These are phyloP conservation scores for Staurois parvus DNA, from an alignment of 2,797 vertebrate genomes.

Conservation along the genomic window DNA sequence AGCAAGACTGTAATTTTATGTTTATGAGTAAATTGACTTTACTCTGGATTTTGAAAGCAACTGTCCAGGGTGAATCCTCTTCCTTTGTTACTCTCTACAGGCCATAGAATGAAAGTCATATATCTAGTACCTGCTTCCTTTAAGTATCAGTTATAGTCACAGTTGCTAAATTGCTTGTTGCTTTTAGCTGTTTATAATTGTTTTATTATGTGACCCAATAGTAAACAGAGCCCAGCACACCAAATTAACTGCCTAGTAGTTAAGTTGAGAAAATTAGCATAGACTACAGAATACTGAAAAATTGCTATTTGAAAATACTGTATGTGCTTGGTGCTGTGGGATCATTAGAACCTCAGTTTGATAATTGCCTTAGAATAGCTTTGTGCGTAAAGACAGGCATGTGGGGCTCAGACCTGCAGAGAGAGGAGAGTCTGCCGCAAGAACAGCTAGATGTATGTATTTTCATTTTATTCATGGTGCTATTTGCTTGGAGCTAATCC, in stretches of 20 bases:
- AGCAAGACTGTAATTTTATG: no score
- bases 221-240: background rate
- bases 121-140: background rate
- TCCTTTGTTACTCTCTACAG: no score
- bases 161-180: conserved; percentile 23
- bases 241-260: background rate
- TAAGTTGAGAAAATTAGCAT: background rate
- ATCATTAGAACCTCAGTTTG: background rate
- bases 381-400: conserved; percentile 7
- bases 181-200: conserved; percentile 15
- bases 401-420: conserved; percentile 16
- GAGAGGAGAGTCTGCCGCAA: conserved; percentile 6
- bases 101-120: background rate
- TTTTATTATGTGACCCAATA: background rate
- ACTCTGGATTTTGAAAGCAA: no score
- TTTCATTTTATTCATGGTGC: conserved; percentile 60
- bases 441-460: conserved; percentile 48
- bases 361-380: conserved; percentile 10
- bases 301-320: background rate
- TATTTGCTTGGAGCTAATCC: conserved; percentile 57
- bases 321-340: conserved; percentile 2
- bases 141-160: background rate
- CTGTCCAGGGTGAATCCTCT: no score
- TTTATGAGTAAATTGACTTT: no score
- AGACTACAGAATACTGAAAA: background rate